A percentile compares a stretch with the other conserved stretches of the same genome.
These are phyloP conservation scores for Thalassaphorura encarpata DNA, from an alignment of 1,140 invertebrate species.

Conservation along the genomic window DNA sequence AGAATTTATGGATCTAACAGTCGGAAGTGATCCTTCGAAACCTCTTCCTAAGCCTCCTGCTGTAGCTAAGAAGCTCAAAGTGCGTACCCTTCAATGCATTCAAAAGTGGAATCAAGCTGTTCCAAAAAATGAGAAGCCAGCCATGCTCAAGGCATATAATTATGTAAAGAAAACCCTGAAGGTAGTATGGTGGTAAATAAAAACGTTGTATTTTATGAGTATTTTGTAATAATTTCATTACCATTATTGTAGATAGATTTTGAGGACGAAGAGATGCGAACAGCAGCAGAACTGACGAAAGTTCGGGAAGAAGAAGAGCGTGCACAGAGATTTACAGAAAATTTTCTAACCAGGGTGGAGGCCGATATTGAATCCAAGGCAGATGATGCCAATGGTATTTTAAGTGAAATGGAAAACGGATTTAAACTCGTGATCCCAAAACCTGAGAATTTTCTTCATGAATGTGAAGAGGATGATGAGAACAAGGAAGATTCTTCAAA, in stretches of 20 bases:
- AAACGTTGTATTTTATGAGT: no score
- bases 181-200: no score
- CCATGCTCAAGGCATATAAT: no score
- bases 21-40: conserved; percentile 39
- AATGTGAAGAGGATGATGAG: no score
- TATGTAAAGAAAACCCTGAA: no score
- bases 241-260: conserved; percentile 44
- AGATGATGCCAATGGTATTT: conserved; percentile 33
- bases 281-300: conserved; percentile 15
- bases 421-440: conserved; percentile 34
- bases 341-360: conserved; percentile 28
- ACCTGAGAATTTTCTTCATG: conserved; percentile 35
- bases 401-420: conserved; percentile 34
- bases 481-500: no score
- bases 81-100: conserved; percentile 39
- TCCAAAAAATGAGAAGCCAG: conserved; percentile 41
- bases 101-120: conserved; percentile 45
- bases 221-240: no score
- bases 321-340: conserved; percentile 14
- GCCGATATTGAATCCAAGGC: conserved; percentile 32
- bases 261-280: conserved; percentile 26
- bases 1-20: conserved; percentile 41
- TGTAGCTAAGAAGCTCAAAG: conserved; percentile 41
- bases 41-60: conserved; percentile 40
- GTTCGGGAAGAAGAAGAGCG: conserved; percentile 11